Evolutionary conservation across 2,888 invertebrate species (phyloP), one percentile per base, ranked within the genome.

Genomic region (Tipula vernalis): DNA sequence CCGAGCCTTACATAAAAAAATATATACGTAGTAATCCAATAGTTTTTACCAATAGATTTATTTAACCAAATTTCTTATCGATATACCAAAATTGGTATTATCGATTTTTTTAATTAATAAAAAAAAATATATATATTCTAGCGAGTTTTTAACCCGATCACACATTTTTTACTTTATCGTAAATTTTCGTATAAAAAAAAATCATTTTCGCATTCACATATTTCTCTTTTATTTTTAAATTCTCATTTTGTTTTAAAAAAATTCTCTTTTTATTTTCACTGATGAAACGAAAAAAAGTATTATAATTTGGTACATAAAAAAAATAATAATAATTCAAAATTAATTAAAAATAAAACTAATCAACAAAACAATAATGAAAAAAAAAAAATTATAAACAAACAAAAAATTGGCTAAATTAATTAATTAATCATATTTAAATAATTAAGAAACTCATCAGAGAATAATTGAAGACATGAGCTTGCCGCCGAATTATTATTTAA

Each of bases 361-460:
- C 85, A 88, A 88, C 18, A 86, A 84, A 86, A 87, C 86, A 41
- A 84, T 87, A 88, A 87, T 87, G 87, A 87, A 88, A 87, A 87
- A 92, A 92, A 87, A 90, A 89, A 88, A 90, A 89, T 89, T 89
- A 89, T 89, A 88, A 88, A 89, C 87, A 83, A 87, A 87, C 87
- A 88, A 88, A 88, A 86, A 88, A 88, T 88, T 88, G 87, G 89
- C 88, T 89, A 88, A 84, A 88, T 87, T 71, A 71, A 87, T 91
- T 92, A 93, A 89, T 93, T 93, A 90, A 94, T 93, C 91, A 93
- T 93, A 91, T 94, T 94, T 89, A 94, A 91, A 90, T 94, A 94
- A 90, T 94, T 93, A 89, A 93, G 93, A 91, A 94, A 94, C 90
- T 94, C 93, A 90, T 93, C 94, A 87, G 94, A 94, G 90, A 94